phyloP scores from a whole-genome alignment of 1,140 invertebrate genomes.

The Periplaneta americana region DNA sequence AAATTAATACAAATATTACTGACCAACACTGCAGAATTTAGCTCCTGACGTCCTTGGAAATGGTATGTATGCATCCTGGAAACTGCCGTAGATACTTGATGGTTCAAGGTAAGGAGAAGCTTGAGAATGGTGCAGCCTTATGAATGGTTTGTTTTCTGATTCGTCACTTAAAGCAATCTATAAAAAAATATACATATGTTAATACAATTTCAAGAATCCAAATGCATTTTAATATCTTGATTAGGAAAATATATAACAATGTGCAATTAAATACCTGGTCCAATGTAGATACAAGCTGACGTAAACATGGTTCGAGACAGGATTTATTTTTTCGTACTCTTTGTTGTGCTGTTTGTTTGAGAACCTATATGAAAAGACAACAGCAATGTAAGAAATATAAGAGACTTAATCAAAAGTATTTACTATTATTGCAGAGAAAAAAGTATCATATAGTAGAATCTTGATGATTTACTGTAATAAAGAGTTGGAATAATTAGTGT shows the following conservation, averaged over 20 bases:
- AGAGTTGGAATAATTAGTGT: too few species aligned
- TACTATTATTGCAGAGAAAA: too few species aligned
- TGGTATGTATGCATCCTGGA: constrained; percentile 79
- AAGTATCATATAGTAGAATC: too few species aligned
- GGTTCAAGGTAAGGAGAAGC: constrained; percentile 20
- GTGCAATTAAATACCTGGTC: constrained; percentile 45
- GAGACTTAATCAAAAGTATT: too few species aligned
- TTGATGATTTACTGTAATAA: too few species aligned
- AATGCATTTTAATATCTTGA: too few species aligned
- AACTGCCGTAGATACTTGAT: constrained; percentile 38
- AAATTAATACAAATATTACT: constrained; percentile 24
- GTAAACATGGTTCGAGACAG: constrained; percentile 73
- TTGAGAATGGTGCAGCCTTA: constrained; percentile 34
- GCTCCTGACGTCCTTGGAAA: constrained; percentile 92
- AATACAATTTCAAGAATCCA: not conserved
- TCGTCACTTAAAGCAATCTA: constrained; percentile 42
- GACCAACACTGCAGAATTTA: constrained; percentile 82
- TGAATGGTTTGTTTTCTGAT: constrained; percentile 35
- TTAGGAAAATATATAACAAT: not conserved
- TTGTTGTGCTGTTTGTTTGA: constrained; percentile 67
- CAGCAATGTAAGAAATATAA: not conserved
- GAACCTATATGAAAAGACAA: constrained; percentile 35
- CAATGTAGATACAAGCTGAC: constrained; percentile 63
- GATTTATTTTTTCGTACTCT: constrained; percentile 70
- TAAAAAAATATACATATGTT: constrained; percentile 10